These are phyloP conservation scores for Drosophila barbarae DNA, from an alignment of 2,888 invertebrate species.

Conservation along the genomic window DNA sequence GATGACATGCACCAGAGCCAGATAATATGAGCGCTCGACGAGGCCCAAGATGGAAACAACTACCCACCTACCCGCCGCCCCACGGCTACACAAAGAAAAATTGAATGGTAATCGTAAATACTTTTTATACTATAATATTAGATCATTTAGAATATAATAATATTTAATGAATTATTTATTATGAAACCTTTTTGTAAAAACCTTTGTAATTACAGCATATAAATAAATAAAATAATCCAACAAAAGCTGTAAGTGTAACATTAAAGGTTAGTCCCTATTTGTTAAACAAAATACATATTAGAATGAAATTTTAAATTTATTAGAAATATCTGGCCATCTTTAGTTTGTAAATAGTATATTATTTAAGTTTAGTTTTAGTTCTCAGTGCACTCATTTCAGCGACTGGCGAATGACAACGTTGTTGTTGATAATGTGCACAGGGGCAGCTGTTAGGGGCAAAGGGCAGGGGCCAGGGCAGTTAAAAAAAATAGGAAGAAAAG, in stretches of 20 bases:
- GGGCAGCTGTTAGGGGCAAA: not conserved
- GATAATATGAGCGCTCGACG: conserved; percentile 44
- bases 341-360: not conserved
- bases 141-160: too few relatives aligned
- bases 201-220: too few relatives aligned
- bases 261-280: not conserved
- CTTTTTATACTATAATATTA: too few relatives aligned
- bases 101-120: not conserved
- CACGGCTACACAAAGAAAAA: not conserved
- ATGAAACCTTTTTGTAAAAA: too few relatives aligned
- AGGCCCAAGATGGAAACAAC: conserved; percentile 39
- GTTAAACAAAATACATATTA: not conserved
- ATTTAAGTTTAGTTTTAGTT: not conserved
- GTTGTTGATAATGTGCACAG: conserved; percentile 42
- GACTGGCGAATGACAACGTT: conserved; percentile 22
- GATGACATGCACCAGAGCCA: conserved; percentile 49
- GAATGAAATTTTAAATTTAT: not conserved
- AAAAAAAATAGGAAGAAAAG: not conserved
- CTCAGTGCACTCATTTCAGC: conserved; percentile 11
- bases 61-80: not conserved
- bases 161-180: too few relatives aligned
- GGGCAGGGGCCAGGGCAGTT: not conserved
- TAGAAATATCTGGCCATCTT: not conserved
- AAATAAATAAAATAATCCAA: too few relatives aligned
- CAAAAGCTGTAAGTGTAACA: too few relatives aligned